These are phyloP conservation scores for Coleophora deauratella DNA, from an alignment of 2,888 invertebrate species.

Conservation along the genomic window DNA sequence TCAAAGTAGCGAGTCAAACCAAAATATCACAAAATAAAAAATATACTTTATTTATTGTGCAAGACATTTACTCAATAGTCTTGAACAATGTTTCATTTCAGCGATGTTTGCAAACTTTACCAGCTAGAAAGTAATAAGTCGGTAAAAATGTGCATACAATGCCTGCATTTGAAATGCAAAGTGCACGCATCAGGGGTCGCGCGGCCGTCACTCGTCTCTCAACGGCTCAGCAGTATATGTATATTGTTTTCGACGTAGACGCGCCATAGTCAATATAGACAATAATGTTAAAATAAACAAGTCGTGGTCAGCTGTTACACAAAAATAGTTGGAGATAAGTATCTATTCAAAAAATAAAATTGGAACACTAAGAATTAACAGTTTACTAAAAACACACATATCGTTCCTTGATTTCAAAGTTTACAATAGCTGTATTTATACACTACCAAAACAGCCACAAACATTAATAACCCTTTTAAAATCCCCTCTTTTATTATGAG, in stretches of 20 bases:
- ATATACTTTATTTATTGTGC: no score
- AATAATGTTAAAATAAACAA: no score
- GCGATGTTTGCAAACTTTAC: conserved; percentile 31
- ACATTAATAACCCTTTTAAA: conserved; percentile 41
- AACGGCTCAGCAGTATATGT: conserved; percentile 37
- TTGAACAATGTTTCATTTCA: no score
- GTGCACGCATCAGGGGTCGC: conserved; percentile 47
- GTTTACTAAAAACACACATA: background rate
- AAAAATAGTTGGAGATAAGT: no score
- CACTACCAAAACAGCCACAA: conserved; percentile 21
- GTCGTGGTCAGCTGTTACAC: no score
- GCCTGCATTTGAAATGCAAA: conserved; percentile 70
- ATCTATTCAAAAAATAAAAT: no score
- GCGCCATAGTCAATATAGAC: conserved; percentile 8
- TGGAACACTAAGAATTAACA: no score
- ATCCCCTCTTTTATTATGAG: conserved; percentile 26
- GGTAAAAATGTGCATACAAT: conserved; percentile 74
- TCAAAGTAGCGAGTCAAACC: no score
- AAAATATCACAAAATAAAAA: no score
- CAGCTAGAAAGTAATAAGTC: conserved; percentile 62
- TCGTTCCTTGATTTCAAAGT: background rate
- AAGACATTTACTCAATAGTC: no score
- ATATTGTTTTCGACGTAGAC: conserved; percentile 28
- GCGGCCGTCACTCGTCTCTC: conserved; percentile 56
- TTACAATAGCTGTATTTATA: background rate